Conservation (phyloP, 92 coral and sea anemone species). For the Diadumene lineata region DNA sequence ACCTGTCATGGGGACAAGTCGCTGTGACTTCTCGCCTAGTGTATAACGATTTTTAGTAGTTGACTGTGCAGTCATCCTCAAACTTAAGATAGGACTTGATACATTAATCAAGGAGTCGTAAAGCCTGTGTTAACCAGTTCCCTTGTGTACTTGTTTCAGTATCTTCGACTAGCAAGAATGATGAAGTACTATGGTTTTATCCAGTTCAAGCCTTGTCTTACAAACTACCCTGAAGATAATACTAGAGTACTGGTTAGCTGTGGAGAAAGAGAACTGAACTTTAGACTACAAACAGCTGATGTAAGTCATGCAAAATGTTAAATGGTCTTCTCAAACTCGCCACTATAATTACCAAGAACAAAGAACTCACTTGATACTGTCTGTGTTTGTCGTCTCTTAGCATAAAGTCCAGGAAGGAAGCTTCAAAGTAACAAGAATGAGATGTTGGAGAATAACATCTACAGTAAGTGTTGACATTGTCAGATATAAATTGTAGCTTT, state of each 20-base stretch:
- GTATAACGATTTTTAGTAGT: too few species aligned
- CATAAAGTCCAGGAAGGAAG: slow-evolving; percentile 84
- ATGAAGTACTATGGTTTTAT: slow-evolving; percentile 82
- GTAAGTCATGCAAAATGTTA: slow-evolving; percentile 43
- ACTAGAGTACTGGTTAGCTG: slow-evolving; percentile 74
- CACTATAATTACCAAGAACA: not conserved
- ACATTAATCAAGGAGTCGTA: too few species aligned
- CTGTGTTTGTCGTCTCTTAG: slow-evolving; percentile 24
- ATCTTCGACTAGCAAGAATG: slow-evolving; percentile 72
- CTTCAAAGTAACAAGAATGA: slow-evolving; percentile 91
- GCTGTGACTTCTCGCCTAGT: too few species aligned
- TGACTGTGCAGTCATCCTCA: too few species aligned
- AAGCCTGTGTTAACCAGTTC: too few species aligned
- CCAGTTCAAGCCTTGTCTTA: slow-evolving; percentile 86
- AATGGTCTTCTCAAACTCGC: not conserved
- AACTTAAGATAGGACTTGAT: too few species aligned
- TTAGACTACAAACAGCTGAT: slow-evolving; percentile 78
- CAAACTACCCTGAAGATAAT: slow-evolving; percentile 82
- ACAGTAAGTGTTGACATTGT: slow-evolving; percentile 58
- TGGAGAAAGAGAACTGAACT: slow-evolving; percentile 86
- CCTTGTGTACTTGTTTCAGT: slow-evolving; percentile 43
- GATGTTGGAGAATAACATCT: slow-evolving; percentile 94
- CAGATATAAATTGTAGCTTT: too few species aligned
- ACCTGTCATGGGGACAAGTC: too few species aligned
- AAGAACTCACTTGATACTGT: too few species aligned